Evolutionary conservation across 2,888 invertebrate species (phyloP).

Genomic region (Chrysina gloriosa): DNA sequence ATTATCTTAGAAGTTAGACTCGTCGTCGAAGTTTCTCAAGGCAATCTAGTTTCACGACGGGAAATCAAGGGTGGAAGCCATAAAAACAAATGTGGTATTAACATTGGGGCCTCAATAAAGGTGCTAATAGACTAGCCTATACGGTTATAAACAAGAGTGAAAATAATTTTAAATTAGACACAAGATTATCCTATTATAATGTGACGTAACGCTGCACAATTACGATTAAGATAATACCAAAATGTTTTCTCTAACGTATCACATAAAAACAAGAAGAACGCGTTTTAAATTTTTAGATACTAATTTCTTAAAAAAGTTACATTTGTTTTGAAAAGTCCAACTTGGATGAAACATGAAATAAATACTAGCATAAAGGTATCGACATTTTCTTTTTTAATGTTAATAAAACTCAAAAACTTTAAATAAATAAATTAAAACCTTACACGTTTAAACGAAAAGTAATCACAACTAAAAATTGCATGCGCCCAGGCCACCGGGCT

Average conservation of each 20-base stretch:
- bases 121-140: neutral
- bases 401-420: slow-evolving; percentile 33
- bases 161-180: too few species aligned
- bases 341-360: neutral
- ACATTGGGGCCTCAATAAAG: too few species aligned
- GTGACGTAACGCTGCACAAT: slow-evolving; percentile 5
- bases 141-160: neutral
- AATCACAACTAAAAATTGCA: slow-evolving; percentile 41
- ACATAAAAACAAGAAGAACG: slow-evolving; percentile 55
- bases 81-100: too few species aligned
- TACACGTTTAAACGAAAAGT: slow-evolving; percentile 31
- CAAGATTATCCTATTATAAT: too few species aligned
- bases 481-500: neutral
- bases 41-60: too few species aligned
- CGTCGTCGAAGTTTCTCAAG: neutral
- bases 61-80: too few species aligned
- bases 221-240: slow-evolving; percentile 21
- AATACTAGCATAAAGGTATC: slow-evolving; percentile 23
- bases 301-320: too few species aligned
- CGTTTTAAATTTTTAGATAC: too few species aligned
- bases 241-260: slow-evolving; percentile 50
- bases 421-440: slow-evolving; percentile 41
- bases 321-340: too few species aligned
- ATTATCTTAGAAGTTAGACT: slow-evolving; percentile 14
- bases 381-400: slow-evolving; percentile 18